Conservation (phyloP, 1,140 invertebrate species). For the Eurosta solidaginis region DNA sequence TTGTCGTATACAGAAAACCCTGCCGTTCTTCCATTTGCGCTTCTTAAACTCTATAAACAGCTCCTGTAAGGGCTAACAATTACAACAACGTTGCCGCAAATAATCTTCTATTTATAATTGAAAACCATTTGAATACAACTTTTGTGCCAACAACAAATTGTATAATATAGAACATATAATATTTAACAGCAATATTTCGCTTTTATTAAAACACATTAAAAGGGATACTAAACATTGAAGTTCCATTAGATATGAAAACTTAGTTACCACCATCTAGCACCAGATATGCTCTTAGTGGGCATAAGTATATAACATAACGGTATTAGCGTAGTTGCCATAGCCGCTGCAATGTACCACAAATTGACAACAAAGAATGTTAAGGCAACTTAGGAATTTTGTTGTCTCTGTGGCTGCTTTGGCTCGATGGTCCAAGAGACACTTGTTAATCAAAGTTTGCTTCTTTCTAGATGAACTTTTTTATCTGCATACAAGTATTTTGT, state of each 20-base stretch:
- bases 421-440: neutral
- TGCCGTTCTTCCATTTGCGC: too few relatives aligned
- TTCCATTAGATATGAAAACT: too few relatives aligned
- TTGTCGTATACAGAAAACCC: too few relatives aligned
- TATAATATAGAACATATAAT: constrained; percentile 6
- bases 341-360: neutral
- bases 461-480: neutral
- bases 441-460: constrained; percentile 22
- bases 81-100: neutral
- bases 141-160: neutral
- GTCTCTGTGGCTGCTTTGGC: neutral
- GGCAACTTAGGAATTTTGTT: neutral
- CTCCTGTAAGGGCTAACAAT: neutral
- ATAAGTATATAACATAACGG: too few relatives aligned
- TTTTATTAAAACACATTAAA: neutral
- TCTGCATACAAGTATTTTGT: neutral
- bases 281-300: too few relatives aligned
- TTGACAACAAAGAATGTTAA: neutral
- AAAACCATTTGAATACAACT: constrained; percentile 17
- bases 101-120: constrained; percentile 7
- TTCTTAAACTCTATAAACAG: too few relatives aligned
- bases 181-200: neutral
- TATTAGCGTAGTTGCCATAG: neutral
- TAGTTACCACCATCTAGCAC: too few relatives aligned
- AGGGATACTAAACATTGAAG: too few relatives aligned